Conservation (phyloP, 2,888 invertebrate genomes). For the Polyommatus iphigenia region DNA sequence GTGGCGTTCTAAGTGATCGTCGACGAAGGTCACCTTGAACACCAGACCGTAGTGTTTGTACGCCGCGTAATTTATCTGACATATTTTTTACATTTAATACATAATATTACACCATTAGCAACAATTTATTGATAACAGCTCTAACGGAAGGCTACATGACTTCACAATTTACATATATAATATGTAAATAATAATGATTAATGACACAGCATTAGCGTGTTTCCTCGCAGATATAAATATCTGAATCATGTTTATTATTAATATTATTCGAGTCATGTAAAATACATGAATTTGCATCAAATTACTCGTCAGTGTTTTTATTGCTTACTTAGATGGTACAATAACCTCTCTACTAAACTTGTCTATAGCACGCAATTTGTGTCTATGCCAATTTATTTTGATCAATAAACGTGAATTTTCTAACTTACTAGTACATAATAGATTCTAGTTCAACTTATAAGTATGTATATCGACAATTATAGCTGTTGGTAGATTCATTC, state of each 20-base stretch:
- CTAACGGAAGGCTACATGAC: neutral
- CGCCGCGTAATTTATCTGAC: constrained; percentile 47
- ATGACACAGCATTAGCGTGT: constrained; percentile 15
- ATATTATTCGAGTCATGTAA: neutral
- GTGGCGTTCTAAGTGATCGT: constrained; percentile 63
- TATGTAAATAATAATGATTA: too few relatives aligned
- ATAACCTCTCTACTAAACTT: neutral
- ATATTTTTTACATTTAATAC: constrained; percentile 36
- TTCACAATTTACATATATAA: neutral
- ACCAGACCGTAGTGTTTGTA: constrained; percentile 48
- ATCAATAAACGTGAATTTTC: neutral
- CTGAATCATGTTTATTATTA: neutral
- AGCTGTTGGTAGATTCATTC: too few relatives aligned
- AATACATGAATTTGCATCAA: neutral
- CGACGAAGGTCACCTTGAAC: constrained; percentile 74
- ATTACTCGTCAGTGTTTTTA: constrained; percentile 2
- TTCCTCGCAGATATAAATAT: constrained; percentile 10
- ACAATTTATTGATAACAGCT: constrained; percentile 5
- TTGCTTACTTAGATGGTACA: neutral
- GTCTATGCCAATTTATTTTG: neutral
- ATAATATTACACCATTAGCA: neutral
- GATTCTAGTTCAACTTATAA: neutral
- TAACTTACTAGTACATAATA: neutral
- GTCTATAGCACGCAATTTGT: neutral
- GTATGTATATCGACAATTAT: too few relatives aligned